These are phyloP conservation scores for Drosophila kikkawai DNA, from an alignment of 1,140 invertebrate genomes.

Conservation along the genomic window DNA sequence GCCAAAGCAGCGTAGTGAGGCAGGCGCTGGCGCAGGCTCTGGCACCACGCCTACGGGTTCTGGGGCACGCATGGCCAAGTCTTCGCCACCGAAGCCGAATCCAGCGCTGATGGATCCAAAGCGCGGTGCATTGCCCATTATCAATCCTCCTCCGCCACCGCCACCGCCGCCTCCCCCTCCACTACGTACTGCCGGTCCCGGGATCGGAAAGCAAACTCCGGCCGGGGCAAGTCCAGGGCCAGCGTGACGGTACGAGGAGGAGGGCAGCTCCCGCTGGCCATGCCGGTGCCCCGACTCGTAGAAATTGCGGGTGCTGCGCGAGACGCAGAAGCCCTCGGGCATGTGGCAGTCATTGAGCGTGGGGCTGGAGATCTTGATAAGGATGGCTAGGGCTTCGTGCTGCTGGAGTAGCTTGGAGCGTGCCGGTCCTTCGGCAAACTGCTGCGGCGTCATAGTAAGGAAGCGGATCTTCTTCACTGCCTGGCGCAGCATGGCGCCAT, in stretches of 20 bases:
- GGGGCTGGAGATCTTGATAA: constrained; percentile 92
- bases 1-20: constrained; percentile 31
- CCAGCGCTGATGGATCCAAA: constrained; percentile 23
- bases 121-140: constrained; percentile 38
- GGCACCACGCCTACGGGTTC: constrained; percentile 20
- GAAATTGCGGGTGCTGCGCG: constrained; percentile 76
- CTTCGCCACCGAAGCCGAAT: constrained; percentile 31
- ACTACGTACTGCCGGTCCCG: constrained; percentile 17
- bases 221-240: constrained; percentile 7
- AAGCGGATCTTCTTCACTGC: constrained; percentile 90
- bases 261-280: constrained; percentile 57
- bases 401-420: constrained; percentile 89
- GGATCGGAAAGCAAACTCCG: constrained; percentile 18
- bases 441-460: constrained; percentile 90
- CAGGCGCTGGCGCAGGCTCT: constrained; percentile 1
- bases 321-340: constrained; percentile 89
- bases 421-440: constrained; percentile 92
- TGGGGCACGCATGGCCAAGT: constrained; percentile 23
- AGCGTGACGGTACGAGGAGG: constrained; percentile 56
- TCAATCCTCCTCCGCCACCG: not conserved
- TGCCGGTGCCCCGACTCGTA: constrained; percentile 69
- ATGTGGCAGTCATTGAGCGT: constrained; percentile 87
- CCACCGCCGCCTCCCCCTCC: not conserved
- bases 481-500: constrained; percentile 74
- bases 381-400: constrained; percentile 91